A percentile compares a stretch with the other conserved stretches of the same genome.
Conservation (phyloP, 1,140 invertebrate genomes). For the Pectinophora gossypiella region DNA sequence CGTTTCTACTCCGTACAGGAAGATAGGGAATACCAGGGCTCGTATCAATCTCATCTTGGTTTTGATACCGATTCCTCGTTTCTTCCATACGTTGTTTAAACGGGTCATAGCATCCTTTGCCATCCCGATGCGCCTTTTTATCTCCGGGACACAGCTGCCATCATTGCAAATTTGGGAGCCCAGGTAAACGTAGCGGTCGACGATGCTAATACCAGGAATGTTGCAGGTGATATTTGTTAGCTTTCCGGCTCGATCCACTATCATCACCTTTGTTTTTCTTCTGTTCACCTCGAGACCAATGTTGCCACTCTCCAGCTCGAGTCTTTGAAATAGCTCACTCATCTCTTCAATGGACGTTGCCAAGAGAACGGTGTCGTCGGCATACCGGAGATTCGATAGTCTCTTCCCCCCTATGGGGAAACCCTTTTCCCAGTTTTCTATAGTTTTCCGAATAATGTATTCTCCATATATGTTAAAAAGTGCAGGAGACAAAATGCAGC, state of each 20-base stretch:
- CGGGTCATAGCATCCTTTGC: background rate
- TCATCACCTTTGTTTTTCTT: background rate
- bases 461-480: conserved; percentile 45
- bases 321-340: background rate
- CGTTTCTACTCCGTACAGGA: background rate
- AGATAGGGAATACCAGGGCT: conserved; percentile 5
- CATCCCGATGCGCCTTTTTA: conserved; percentile 1
- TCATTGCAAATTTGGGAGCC: background rate
- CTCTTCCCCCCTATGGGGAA: conserved; percentile 20
- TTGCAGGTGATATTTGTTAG: background rate
- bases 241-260: background rate
- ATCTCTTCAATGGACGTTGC: conserved; percentile 6
- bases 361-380: conserved; percentile 28
- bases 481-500: conserved; percentile 36
- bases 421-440: conserved; percentile 14
- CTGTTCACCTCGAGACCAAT: background rate
- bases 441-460: conserved; percentile 15
- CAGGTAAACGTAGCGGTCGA: background rate
- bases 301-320: background rate
- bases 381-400: conserved; percentile 27
- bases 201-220: background rate
- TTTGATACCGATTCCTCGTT: background rate
- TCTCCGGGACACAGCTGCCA: background rate
- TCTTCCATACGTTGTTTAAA: background rate
- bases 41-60: background rate